Base-by-base conservation (phyloP, 2,888 invertebrate species). In the Campopleginae sp. region DNA sequence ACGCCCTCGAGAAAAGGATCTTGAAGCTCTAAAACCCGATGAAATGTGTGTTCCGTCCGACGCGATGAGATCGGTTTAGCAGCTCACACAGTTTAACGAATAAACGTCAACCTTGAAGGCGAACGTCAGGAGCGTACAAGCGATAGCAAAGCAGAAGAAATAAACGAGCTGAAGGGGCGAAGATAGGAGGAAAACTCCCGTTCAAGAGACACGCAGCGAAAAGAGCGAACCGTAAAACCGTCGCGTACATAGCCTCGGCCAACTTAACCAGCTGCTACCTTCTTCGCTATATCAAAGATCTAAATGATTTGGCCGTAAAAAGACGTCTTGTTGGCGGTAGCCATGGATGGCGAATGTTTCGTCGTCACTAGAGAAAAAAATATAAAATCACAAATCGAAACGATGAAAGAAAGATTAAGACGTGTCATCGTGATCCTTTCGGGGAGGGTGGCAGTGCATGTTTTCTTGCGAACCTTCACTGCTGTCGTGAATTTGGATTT, bases 181-280 rank as follows among this genome's bases (percentile, higher is more conserved):
- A 68, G 74, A 85, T 72, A 81, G 51, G 42, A 78, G 80, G 71
- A 79, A 72, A 72, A 90, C 89, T 90, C 89, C 90, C 91, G 90
- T 91, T 90, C 88, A 74, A 54, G 78, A 65, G 89, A 91, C 89
- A 90, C 91, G 90, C n/a, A n/a, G n/a, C n/a, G 91, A 92, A 75
- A 92, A 79, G 42, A 61, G 70, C 46, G 90, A 88, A 90, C 89
- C 90, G 91, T 92, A 92, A 92, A 92, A 91, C 38, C 10, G 38
- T 7, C 88, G 89, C 54, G 70, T 70, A 76, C n/a, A n/a, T 92
- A 93, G 90, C 93, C 93, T 93, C 92, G 92, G 92, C 92, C 93
- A 92, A 93, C 93, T 93, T 93, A n/a, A 70, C 91, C 90, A 89
- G 63, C 46, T 31, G 46, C 27, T 46, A 68, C 65, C 58, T 76